Evolutionary conservation across 2,113 vertebrate species (phyloP), one percentile per base, ranked within the genome.

Genomic region (rabbit (Oryctolagus cuniculus)): DNA sequence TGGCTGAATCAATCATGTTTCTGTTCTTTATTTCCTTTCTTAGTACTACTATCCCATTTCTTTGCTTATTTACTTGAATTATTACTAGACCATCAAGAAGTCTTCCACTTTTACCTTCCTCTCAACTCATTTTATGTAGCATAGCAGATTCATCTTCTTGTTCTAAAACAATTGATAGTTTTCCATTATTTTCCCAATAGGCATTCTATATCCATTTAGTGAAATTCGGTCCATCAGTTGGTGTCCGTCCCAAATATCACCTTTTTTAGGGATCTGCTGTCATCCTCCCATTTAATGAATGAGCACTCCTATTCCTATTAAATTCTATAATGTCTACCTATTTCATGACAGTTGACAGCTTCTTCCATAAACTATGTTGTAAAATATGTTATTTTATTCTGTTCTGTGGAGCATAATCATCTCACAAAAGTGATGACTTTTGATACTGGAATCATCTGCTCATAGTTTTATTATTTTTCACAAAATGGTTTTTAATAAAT

Each of bases 111-210:
- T 91, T 79, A 81, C 55, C 81, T 85, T 89, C 58, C 22, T 49
- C 27, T 87, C n/a, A 51, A 51, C 16, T 17, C 24, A 70, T 85
- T 84, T 79, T 61, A 87, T 90, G 27, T 63, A 61, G n/a, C 67
- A 73, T 12, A 83, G 53, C 31, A 83, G 21, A 34, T 90, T 44
- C n/a, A 36, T 55, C 31, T 91, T 91, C 63, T 63, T 82, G 9
- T 80, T 88, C 16, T 90, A 84, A 84, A 93, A 69, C 8, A 6
- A 84, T 79, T 27, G 31, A 5, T 79, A 61, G 11, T 82, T 93
- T 90, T 21, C 51, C 24, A 51, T 90, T 72, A 83, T 53, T 84
- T 64, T 69, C 53, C 74, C 84, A 87, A 89, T 67, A 87, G 87
- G 36, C 27, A 70, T 67, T 90, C 24, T 78, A 8, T 84, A 21